Base-by-base conservation (phyloP, 2,888 invertebrate species). In the Sussaba pulchella region DNA sequence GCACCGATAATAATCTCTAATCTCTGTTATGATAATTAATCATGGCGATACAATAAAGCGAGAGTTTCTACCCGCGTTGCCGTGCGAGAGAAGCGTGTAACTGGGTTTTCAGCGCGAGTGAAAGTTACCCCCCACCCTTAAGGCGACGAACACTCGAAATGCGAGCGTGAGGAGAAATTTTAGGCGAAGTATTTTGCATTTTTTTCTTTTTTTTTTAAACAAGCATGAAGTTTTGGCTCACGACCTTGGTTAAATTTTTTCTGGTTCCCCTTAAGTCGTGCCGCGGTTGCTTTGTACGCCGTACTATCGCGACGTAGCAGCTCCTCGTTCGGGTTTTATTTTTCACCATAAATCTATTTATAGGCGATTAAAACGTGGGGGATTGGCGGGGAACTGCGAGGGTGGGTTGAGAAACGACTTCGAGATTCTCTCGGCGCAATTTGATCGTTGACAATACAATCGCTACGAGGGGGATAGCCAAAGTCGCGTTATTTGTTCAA, bases 31-130 rank as follows among this genome's bases (percentile, higher is more conserved):
- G 69, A 76, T 76, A 57, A 80, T 76, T 80, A 54, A 54, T 72
- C 43, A 52, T 43, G 24, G 43, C 19, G 39, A 9, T 69, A 31
- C 67, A 41, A 72, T 64, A 66, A 69, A 76, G 67, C 61, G 74
- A 74, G 71, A 76, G 71, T 67, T 71, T 75, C 50, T 61, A 66
- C 43, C 21, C 47, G 26, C 43, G 45, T 36, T 36, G 50, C 10
- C 8, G 36, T 8, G 21, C n/a, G 10, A 61, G 26, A 17, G 45
- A 72, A 54, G 31, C 59, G 66, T 52, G 72, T 63, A 80, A 80
- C 72, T 80, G 67, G 76, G 76, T 72, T 80, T 72, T 67, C 54
- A 77, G 52, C 61, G 43, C 63, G 54, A 80, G 76, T 76, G 80
- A 80, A 80, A 80, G 80, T 80, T 69, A 6, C 26, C 59, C 47